Base-by-base conservation (phyloP, 2,113 vertebrate genomes). In the Bettongia penicillata region DNA sequence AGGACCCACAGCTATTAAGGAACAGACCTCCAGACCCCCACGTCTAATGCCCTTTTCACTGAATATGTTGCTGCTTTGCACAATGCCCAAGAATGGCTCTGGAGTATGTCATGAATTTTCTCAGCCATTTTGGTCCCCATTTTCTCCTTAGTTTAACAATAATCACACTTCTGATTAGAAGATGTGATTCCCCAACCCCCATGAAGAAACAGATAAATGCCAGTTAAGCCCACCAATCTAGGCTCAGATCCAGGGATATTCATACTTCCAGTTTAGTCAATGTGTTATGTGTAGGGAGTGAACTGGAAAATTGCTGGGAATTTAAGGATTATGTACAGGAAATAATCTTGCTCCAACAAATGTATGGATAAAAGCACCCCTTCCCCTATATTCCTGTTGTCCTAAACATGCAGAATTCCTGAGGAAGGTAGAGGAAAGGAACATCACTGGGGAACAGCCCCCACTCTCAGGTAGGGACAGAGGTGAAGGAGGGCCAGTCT, bases 401-500 rank as follows among this genome's bases (percentile, higher is more conserved):
- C 31, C 68, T 77, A 6, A 7, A 28, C 37, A 23, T 1, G 1
- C 22, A 84, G 16, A n/a, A 43, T 19, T 43, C 19, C 43, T 84
- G 68, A 84, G n/a, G 37, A 43, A 84, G n/a, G n/a, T 43, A 1
- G 19, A 84, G n/a, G 19, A 3, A 84, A 84, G 25, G 7, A 2
- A 2, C 3, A 37, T 28, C 55, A 53, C 51, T 4, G 31, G 49
- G 12, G 49, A 31, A 49, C 26, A 31, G 51, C 31, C 7, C 16
- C 26, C 0, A 23, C 28, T 28, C n/a, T 84, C 26, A 93, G 53
- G 51, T 23, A 93, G 52, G 43, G 68, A 92, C 16, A 1, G 9
- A 6, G 0, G 19, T 2, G 12, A 22, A 6, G 8, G 3, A 0
- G 0, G 5, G 0, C 11, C 0, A 43, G 0, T 90, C 16, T 0